These are phyloP conservation scores for Dexiosoma caninum DNA, from an alignment of 2,888 invertebrate genomes.

Conservation along the genomic window DNA sequence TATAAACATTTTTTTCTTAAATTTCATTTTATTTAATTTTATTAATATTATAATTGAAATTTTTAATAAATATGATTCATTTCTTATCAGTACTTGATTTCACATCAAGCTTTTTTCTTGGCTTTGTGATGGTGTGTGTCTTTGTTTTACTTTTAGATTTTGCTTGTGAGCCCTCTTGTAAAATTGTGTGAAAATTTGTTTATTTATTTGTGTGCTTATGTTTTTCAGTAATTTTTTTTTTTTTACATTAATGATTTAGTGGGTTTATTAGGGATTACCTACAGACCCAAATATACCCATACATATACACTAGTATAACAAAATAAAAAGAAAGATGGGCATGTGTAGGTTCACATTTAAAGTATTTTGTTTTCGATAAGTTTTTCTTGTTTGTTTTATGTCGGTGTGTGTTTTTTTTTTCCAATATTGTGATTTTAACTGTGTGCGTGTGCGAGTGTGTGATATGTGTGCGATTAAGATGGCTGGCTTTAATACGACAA, in stretches of 20 bases:
- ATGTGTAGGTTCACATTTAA: conserved; percentile 22
- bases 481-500: conserved; percentile 16
- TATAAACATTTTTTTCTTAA: too few relatives aligned
- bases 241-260: conserved; percentile 27
- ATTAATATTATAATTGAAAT: too few relatives aligned
- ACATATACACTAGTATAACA: neutral
- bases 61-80: too few relatives aligned
- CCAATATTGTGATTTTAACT: neutral
- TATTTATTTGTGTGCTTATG: neutral
- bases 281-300: neutral
- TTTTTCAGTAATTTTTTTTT: neutral
- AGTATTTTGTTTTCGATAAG: conserved; percentile 33
- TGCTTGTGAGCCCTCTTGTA: neutral
- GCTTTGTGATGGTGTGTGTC: too few relatives aligned
- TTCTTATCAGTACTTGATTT: too few relatives aligned
- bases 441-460: neutral
- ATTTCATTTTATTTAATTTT: neutral
- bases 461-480: conserved; percentile 23
- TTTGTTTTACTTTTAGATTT: too few relatives aligned
- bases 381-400: neutral
- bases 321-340: too few relatives aligned
- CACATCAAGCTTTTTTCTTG: too few relatives aligned
- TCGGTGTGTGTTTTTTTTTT: neutral
- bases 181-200: neutral
- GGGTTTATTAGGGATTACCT: conserved; percentile 36